Evolutionary conservation across 2,113 vertebrate species (phyloP), one percentile per base, ranked within the genome.

Genomic region (Nanorana parkeri): DNA sequence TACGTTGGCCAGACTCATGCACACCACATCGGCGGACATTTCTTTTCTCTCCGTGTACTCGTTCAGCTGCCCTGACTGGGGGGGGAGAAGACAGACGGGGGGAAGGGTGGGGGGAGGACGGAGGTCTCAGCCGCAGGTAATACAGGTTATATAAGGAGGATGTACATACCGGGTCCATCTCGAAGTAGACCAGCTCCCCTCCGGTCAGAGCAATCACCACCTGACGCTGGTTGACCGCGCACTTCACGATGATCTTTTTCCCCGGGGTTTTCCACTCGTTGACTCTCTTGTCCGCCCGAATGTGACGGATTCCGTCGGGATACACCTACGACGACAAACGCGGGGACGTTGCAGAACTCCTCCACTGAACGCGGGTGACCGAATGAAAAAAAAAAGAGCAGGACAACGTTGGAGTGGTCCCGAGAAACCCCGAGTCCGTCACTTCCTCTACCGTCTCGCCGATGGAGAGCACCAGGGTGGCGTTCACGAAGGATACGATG

Each of bases 381-480:
- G 29, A 32, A 32, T 3, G 5, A 32, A 32, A 32, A 5, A 32
- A 2, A 32, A 32, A 32, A 0, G 97, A 99, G 85, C 98, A 99
- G 85, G 98, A 99, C 63, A 99, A 93, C 26, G 98, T 99, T 3
- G 98, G 97, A 0, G 98, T 99, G 36, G 98, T 99, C 26, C 98
- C 97, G 89, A 99, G 88, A 87, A 99, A 99, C 0, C 98, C 98
- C 1, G 97, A 99, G 78, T 99, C 97, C 2, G 97, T 99, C 88
- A 99, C 98, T 95, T 99, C 97, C 84, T 99, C 98, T 72, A 99
- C 98, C n/a, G 97, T 99, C 89, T 99, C 98, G 56, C 98, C 98
- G 0, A 99, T 99, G 74, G 97, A 99, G 28, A 99, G 91, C 4
- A 99, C 98, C 89, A 99, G 92, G 0, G 98, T 99, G 87, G 98